A percentile compares a stretch with the other conserved stretches of the same genome.
Conservation (phyloP, 2,888 invertebrate genomes). For the Alviniconcha strummeri region DNA sequence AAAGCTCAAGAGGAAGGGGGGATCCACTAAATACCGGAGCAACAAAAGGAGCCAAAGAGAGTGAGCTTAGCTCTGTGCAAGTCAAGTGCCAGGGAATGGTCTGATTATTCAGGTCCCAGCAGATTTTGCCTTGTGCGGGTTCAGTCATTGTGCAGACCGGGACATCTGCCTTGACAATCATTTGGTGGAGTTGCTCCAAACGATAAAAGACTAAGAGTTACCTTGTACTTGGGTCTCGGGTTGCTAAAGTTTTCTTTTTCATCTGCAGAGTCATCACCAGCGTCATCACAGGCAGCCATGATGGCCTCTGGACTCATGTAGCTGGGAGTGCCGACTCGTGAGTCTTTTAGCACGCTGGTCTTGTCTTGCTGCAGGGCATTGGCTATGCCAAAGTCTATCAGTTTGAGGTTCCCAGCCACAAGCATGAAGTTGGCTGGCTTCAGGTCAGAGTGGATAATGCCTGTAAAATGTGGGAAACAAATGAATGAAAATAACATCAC, state of each 20-base stretch:
- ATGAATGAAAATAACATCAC: no score
- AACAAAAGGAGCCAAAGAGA: no score
- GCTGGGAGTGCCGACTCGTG: conserved; percentile 86
- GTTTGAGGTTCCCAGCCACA: conserved; percentile 88
- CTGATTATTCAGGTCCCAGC: no score
- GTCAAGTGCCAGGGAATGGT: no score
- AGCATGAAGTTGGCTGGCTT: conserved; percentile 97
- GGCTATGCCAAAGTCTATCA: conserved; percentile 97
- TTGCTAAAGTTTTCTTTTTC: conserved; percentile 39
- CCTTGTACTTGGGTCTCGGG: conserved; percentile 67
- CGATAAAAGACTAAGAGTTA: conserved; percentile 36
- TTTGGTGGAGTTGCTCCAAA: no score
- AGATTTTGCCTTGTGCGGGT: no score
- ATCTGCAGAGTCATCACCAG: conserved; percentile 25
- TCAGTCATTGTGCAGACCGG: no score
- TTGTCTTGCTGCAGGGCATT: conserved; percentile 89
- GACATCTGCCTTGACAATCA: no score
- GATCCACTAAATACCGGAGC: no score
- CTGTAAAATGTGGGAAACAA: conserved; percentile 73
- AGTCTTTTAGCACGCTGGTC: conserved; percentile 90
- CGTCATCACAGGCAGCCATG: conserved; percentile 55
- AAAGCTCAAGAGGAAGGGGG: no score
- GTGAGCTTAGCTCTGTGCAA: no score
- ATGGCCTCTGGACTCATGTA: conserved; percentile 95
- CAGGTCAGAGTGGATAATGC: conserved; percentile 95